Evolutionary conservation across 2,797 vertebrate genomes (phyloP), one percentile per base, ranked within the genome.

Genomic region (Malacoraja senta): DNA sequence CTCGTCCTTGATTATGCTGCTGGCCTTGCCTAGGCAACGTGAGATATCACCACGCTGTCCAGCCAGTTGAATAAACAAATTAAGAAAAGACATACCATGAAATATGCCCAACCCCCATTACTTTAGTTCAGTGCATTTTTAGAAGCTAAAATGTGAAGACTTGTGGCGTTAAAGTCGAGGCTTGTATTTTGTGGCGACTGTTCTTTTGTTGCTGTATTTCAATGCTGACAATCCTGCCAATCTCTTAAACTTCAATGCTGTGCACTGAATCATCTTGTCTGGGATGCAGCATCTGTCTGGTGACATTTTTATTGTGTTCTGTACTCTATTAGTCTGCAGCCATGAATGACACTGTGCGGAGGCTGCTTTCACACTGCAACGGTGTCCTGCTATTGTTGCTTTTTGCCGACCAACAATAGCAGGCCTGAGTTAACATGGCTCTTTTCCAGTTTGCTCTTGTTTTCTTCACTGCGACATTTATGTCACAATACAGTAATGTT

Each of bases 301-400:
- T 71, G 65, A 38, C 68, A 74, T 53, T 91, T 91, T 92, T 92
- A 92, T 76, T 92, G 38, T 74, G 35, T 92, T 17, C 26, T 17
- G 71, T 58, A 7, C 71, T 53, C 71, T 53, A 72, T 91, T 68
- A 71, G 21, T 53, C 68, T 24, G 71, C 53, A 92, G 38, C 68
- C 90, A 74, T 76, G 90, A 74, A 44, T 53, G 90, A 74, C 29
- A 86, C 35, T 53, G 24, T 91, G 72, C 0, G 1, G 38, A 92
- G 24, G 38, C 44, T 76, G 90, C 1, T 38, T 92, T 76, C 44
- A 92, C 6, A 53, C 24, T 92, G 90, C 71, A n/a, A 38, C 76
- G 6, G 24, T 53, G 90, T 21, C 35, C 71, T 74, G 3, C 53
- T 84, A 53, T 92, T 92, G 32, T 58, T 92, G 38, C 3, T 74